Evolutionary conservation across 2,888 invertebrate species (phyloP).

Genomic region (Acheta domesticus): DNA sequence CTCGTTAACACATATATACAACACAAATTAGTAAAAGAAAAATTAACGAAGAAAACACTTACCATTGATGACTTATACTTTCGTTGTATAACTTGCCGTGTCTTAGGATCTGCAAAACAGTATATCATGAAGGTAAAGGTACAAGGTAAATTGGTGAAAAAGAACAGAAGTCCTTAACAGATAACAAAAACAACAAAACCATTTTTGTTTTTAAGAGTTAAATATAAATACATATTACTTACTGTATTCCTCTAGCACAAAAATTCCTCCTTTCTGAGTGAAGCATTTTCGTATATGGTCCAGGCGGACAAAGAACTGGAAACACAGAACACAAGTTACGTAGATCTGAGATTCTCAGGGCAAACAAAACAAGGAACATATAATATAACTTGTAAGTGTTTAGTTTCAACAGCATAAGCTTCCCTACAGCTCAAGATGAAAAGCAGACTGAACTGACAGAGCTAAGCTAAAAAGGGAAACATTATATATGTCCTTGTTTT

Average conservation of each 20-base stretch:
- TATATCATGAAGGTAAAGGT: constrained; percentile 23
- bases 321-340: constrained; percentile 46
- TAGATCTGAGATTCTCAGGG: constrained; percentile 9
- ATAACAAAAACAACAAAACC: no score
- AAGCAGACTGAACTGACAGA: constrained; percentile 39
- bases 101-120: constrained; percentile 87
- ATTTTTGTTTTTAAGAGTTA: no score
- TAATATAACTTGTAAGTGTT: constrained; percentile 20
- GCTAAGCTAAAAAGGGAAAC: constrained; percentile 32
- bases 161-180: no score
- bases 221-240: constrained; percentile 55
- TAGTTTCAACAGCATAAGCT: not conserved
- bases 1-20: not conserved
- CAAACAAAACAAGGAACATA: constrained; percentile 20
- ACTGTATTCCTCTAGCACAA: constrained; percentile 99
- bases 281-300: constrained; percentile 99
- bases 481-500: constrained; percentile 3
- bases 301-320: constrained; percentile 98
- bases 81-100: constrained; percentile 91
- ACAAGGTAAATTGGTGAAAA: not conserved
- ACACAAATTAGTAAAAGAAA: no score
- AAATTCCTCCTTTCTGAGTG: constrained; percentile 98
- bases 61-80: constrained; percentile 98
- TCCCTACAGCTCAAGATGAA: constrained; percentile 31
- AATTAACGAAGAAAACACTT: constrained; percentile 52